phyloP scores from a whole-genome alignment of 2,113 vertebrate genomes.

The Mionectes macconnelli region DNA sequence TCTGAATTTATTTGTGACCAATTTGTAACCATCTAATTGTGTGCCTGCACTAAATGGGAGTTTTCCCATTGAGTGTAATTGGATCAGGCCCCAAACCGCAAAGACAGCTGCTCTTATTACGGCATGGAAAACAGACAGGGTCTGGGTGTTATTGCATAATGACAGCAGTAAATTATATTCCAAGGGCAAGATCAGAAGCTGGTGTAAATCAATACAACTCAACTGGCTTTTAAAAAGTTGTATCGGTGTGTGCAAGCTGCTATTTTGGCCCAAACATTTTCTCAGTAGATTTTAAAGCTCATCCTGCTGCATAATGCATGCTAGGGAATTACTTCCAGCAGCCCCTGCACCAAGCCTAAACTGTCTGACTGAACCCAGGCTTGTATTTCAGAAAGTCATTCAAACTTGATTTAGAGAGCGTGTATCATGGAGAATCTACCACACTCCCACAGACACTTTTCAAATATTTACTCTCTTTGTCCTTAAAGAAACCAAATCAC shows the following conservation, averaged over 20 bases:
- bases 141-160: conserved; percentile 35
- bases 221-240: conserved; percentile 46
- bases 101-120: conserved; percentile 61
- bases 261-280: conserved; percentile 45
- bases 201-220: conserved; percentile 58
- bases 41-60: conserved; percentile 38
- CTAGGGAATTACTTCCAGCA: background rate
- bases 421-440: background rate
- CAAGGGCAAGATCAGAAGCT: conserved; percentile 58
- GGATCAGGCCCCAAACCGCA: conserved; percentile 56
- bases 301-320: background rate
- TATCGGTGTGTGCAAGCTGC: conserved; percentile 8
- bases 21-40: conserved; percentile 60
- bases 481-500: background rate
- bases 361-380: background rate
- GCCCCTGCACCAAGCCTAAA: background rate
- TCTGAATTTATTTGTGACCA: conserved; percentile 62
- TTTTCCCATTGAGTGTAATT: conserved; percentile 57
- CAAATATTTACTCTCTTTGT: background rate
- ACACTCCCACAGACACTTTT: background rate
- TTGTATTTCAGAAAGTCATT: background rate
- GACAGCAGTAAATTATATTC: conserved; percentile 65
- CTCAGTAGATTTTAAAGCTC: conserved; percentile 32
- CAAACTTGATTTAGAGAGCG: background rate
- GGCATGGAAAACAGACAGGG: conserved; percentile 24